A percentile compares a stretch with the other conserved stretches of the same genome.
phyloP scores from a whole-genome alignment of 2,888 invertebrate species.

The Chirona hameri region DNA sequence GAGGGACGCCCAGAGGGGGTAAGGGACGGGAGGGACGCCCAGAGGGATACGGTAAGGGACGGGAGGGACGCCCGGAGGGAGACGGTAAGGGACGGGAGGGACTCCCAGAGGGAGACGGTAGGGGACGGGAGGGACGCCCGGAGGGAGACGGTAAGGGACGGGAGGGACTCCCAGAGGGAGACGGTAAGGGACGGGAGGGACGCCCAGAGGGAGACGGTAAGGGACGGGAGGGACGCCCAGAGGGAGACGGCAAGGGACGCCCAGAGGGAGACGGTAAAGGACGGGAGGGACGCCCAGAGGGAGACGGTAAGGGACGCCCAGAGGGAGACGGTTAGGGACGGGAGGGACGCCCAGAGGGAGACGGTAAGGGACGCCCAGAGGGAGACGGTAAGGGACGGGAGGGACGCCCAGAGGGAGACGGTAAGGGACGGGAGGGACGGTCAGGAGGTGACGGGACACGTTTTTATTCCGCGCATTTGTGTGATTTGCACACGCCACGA shows the following conservation, averaged over 20 bases:
- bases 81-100: conserved; percentile 45
- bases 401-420: conserved; percentile 12
- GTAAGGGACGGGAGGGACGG: conserved; percentile 44
- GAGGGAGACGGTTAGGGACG: conserved; percentile 34
- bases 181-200: conserved; percentile 45
- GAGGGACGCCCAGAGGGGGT: not conserved
- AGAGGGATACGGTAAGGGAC: conserved; percentile 48
- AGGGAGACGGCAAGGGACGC: conserved; percentile 45
- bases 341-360: not conserved
- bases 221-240: conserved; percentile 43
- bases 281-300: conserved; percentile 34
- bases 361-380: no score
- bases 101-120: conserved; percentile 3
- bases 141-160: conserved; percentile 47
- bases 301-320: no score
- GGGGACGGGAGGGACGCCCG: no score
- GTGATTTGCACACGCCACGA: no score
- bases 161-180: not conserved
- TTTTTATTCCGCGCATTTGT: no score
- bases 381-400: conserved; percentile 46
- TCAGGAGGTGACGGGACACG: conserved; percentile 13
- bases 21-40: no score
- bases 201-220: conserved; percentile 37
- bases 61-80: not conserved
- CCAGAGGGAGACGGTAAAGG: not conserved